A percentile compares a stretch with the other conserved stretches of the same genome.
phyloP scores from a whole-genome alignment of 2,113 vertebrate species.

The Callionymus lyra region DNA sequence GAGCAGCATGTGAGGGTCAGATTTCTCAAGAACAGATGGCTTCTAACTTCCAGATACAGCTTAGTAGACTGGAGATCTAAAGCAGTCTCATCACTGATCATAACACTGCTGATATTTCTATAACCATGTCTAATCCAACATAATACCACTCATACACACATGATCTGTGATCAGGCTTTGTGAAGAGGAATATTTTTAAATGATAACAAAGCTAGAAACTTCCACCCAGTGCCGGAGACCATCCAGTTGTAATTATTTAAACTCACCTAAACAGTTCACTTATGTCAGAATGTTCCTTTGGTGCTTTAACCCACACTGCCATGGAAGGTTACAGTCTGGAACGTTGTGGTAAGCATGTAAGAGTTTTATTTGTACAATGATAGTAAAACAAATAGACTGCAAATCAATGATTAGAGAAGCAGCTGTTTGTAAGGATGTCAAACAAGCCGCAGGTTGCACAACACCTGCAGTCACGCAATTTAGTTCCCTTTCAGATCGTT shows the following conservation, averaged over 20 bases:
- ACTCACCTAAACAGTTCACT: too few species aligned
- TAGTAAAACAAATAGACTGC: conserved; percentile 79
- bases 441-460: conserved; percentile 73
- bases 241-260: too few species aligned
- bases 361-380: conserved; percentile 81
- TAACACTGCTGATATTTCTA: conserved; percentile 16
- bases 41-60: conserved; percentile 22
- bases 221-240: too few species aligned
- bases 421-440: conserved; percentile 95
- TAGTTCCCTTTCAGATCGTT: conserved; percentile 61
- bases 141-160: too few species aligned
- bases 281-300: too few species aligned
- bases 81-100: background rate
- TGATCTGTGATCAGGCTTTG: too few species aligned
- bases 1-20: conserved; percentile 21
- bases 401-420: conserved; percentile 86
- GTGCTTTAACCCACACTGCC: too few species aligned
- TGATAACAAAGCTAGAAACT: too few species aligned
- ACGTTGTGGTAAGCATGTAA: too few species aligned
- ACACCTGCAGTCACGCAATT: conserved; percentile 52
- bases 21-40: conserved; percentile 42
- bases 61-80: conserved; percentile 4
- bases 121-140: background rate
- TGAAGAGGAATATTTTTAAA: too few species aligned
- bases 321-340: too few species aligned